Evolutionary conservation across 2,113 vertebrate genomes (phyloP).

Genomic region (Antidorcas marsupialis): DNA sequence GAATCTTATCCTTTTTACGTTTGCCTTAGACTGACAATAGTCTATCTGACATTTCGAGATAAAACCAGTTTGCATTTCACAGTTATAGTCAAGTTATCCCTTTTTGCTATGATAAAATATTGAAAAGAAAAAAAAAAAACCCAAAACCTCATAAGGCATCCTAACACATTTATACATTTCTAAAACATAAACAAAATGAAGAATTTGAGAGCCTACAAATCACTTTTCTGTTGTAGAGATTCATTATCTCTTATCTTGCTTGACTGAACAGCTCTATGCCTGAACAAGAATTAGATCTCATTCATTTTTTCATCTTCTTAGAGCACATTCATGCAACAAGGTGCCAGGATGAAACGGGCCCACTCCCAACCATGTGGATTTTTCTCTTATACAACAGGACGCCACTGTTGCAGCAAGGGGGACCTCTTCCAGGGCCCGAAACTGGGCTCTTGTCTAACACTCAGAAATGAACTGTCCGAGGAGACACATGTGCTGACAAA

Average conservation of each 20-base stretch:
- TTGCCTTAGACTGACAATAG: not conserved
- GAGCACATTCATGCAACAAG: not conserved
- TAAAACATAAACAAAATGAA: constrained; percentile 50
- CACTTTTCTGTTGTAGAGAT: not conserved
- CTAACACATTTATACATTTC: constrained; percentile 24
- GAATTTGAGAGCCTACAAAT: not conserved
- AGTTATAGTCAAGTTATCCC: constrained; percentile 12
- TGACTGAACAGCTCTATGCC: constrained; percentile 3
- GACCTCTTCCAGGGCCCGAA: not conserved
- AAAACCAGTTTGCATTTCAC: constrained; percentile 57
- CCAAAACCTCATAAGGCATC: not conserved
- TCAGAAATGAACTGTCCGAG: not conserved
- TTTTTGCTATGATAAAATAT: constrained; percentile 32
- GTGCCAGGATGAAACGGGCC: not conserved
- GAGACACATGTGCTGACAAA: not conserved
- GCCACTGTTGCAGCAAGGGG: not conserved
- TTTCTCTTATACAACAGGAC: not conserved
- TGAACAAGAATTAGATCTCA: constrained; percentile 30
- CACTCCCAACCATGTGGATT: not conserved
- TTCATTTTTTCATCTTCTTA: not conserved
- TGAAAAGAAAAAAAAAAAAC: not conserved
- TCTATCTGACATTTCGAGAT: constrained; percentile 16
- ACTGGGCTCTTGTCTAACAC: not conserved
- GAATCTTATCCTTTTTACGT: not conserved
- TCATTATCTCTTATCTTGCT: constrained; percentile 47